A percentile compares a stretch with the other conserved stretches of the same genome.
Conservation (phyloP, 2,888 invertebrate genomes). For the Calameuta idolon region DNA sequence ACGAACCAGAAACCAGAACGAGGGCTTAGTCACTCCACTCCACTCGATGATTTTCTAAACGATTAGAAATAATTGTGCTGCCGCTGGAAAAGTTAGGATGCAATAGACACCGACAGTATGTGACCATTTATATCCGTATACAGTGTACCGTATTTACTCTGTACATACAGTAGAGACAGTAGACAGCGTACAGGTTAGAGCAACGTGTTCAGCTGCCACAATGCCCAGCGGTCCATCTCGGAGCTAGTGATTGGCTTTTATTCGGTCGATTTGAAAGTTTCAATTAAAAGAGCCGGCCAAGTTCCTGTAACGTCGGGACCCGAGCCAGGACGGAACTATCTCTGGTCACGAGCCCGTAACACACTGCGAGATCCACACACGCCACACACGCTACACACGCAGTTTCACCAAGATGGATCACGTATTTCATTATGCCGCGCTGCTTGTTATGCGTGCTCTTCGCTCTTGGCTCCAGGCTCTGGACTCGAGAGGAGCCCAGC, state of each 20-base stretch:
- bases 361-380: neutral
- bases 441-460: conserved; percentile 28
- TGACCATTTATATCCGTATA: neutral
- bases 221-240: neutral
- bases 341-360: neutral
- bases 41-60: conserved; percentile 31
- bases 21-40: conserved; percentile 27
- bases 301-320: neutral
- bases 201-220: neutral
- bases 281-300: conserved; percentile 24
- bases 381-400: conserved; percentile 18
- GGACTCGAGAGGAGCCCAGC: neutral
- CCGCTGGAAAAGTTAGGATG: conserved; percentile 15
- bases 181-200: neutral
- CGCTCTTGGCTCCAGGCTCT: conserved; percentile 6
- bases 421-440: conserved; percentile 54
- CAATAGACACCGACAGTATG: neutral
- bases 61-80: conserved; percentile 38
- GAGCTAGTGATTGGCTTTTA: conserved; percentile 5
- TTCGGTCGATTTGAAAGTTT: conserved; percentile 52
- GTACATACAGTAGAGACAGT: too few relatives aligned
- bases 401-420: conserved; percentile 58
- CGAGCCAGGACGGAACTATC: neutral
- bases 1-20: conserved; percentile 19
- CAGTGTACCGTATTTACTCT: neutral